Conservation (phyloP, 2,888 invertebrate genomes). For the Trachelus tabidus region DNA sequence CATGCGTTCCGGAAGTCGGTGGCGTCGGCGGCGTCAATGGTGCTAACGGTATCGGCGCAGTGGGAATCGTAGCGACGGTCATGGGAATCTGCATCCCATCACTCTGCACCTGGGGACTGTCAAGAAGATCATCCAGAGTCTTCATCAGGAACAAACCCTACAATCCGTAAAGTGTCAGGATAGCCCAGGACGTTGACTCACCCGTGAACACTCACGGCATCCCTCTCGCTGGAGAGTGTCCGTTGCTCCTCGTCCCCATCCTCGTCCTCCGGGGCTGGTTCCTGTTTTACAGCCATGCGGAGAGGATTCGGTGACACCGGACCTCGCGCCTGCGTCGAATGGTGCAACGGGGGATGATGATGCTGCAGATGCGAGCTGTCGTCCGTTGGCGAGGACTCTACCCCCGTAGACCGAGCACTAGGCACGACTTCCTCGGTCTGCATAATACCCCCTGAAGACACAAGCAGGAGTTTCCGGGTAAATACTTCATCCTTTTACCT, state of each 20-base stretch:
- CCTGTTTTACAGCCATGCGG: slow-evolving; percentile 65
- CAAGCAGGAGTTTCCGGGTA: background rate
- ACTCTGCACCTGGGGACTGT: slow-evolving; percentile 50
- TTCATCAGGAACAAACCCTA: background rate
- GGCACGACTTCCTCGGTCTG: slow-evolving; percentile 65
- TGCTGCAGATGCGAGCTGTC: slow-evolving; percentile 20
- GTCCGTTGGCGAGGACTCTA: slow-evolving; percentile 57
- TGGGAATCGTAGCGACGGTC: background rate
- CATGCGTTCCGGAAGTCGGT: slow-evolving; percentile 15
- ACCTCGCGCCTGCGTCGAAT: slow-evolving; percentile 48
- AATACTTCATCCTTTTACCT: background rate
- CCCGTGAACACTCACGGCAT: background rate
- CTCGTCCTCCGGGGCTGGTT: slow-evolving; percentile 59
- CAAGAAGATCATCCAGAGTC: slow-evolving; percentile 18
- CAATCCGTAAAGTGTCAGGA: background rate
- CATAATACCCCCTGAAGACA: slow-evolving; percentile 65
- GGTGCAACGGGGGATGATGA: slow-evolving; percentile 52
- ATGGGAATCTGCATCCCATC: slow-evolving; percentile 29
- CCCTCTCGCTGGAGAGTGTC: background rate
- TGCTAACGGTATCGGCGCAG: background rate
- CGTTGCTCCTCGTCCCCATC: slow-evolving; percentile 47
- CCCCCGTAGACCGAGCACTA: slow-evolving; percentile 58
- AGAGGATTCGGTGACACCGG: slow-evolving; percentile 47
- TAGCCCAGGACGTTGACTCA: background rate
- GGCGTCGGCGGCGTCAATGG: background rate